Evolutionary conservation across 2,888 invertebrate genomes (phyloP).

Genomic region (Salpingus planirostris): DNA sequence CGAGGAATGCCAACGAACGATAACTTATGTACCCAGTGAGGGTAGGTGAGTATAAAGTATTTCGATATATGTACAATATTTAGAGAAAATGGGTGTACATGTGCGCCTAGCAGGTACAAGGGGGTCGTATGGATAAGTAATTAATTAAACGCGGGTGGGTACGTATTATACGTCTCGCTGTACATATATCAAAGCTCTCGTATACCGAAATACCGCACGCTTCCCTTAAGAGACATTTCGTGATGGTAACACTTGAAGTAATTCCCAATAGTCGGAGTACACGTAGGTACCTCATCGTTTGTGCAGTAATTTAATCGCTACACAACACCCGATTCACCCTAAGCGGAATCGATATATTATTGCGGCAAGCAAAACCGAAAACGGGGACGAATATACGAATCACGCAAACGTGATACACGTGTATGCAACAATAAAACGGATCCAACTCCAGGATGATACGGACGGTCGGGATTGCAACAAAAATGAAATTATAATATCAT

Average conservation of each 20-base stretch:
- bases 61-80: conserved; percentile 1
- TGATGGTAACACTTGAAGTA: conserved; percentile 21
- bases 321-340: conserved; percentile 7
- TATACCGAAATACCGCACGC: conserved; percentile 16
- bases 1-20: too few relatives aligned
- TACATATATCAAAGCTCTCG: conserved; percentile 13
- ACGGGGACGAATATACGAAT: too few relatives aligned
- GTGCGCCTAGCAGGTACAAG: background rate
- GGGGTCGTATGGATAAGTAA: conserved; percentile 3
- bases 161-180: conserved; percentile 10
- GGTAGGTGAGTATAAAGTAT: background rate
- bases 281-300: conserved; percentile 16
- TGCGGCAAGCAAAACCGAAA: conserved; percentile 8
- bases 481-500: conserved; percentile 28
- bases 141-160: conserved; percentile 17
- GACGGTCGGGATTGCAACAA: conserved; percentile 13
- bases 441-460: too few relatives aligned
- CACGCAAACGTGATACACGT: too few relatives aligned
- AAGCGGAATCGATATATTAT: conserved; percentile 17
- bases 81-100: too few relatives aligned
- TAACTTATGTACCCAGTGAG: too few relatives aligned
- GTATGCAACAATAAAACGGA: too few relatives aligned
- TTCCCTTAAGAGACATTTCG: conserved; percentile 20
- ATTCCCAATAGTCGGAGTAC: conserved; percentile 18
- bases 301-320: conserved; percentile 11